Evolutionary conservation across 1,140 invertebrate species (phyloP).

Genomic region (Heliconius himera): DNA sequence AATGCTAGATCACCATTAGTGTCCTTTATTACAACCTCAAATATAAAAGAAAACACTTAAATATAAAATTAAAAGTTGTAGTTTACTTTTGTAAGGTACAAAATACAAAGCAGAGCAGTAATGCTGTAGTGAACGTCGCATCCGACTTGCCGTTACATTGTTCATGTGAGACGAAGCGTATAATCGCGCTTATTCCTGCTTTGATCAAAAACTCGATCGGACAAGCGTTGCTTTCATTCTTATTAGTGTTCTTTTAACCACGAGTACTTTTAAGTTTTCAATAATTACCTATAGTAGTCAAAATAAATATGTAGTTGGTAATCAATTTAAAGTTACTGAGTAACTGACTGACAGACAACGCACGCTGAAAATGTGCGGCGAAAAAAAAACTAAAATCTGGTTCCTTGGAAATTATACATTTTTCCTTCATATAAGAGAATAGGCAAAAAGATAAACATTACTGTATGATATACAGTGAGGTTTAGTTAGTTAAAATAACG

Average conservation of each 20-base stretch:
- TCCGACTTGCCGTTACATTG: slow-evolving; percentile 23
- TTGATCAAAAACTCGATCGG: slow-evolving; percentile 29
- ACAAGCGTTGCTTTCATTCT: slow-evolving; percentile 18
- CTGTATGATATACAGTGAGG: too few species aligned
- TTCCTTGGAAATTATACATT: too few species aligned
- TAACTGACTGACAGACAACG: too few species aligned
- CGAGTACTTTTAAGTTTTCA: background rate
- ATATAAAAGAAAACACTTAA: background rate
- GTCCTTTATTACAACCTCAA: background rate
- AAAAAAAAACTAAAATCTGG: too few species aligned
- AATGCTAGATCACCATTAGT: background rate
- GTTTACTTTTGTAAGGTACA: background rate
- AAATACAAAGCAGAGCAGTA: slow-evolving; percentile 20
- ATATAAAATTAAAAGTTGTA: background rate
- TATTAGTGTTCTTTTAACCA: slow-evolving; percentile 2
- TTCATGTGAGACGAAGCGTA: slow-evolving; percentile 30
- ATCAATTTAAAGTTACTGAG: too few species aligned
- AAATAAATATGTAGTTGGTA: background rate
- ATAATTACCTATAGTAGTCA: background rate
- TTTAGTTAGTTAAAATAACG: too few species aligned
- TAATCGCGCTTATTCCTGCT: slow-evolving; percentile 31
- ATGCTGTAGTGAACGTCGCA: slow-evolving; percentile 24
- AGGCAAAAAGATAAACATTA: too few species aligned
- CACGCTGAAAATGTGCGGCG: too few species aligned
- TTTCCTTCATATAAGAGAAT: too few species aligned